Percentiles rank a stretch among this genome's conserved stretches.
Evolutionary conservation across 92 coral and sea anemone species (phyloP).

Genomic region (Epizoanthus illoricatus): DNA sequence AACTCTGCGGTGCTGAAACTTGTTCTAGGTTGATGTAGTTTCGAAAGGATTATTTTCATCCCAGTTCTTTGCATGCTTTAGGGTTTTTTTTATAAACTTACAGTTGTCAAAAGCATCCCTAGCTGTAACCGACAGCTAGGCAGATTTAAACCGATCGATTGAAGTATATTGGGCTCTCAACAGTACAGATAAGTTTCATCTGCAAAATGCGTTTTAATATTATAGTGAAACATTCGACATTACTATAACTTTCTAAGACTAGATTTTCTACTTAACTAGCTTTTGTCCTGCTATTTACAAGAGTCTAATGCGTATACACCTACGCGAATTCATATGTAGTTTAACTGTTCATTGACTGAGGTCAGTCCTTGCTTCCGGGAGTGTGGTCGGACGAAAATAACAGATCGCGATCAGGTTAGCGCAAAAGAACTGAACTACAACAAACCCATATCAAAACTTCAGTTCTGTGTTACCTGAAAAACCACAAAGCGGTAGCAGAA

Average conservation of each 20-base stretch:
- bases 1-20: neutral
- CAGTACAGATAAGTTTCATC: neutral
- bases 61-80: neutral
- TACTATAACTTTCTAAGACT: neutral
- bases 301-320: constrained; percentile 1
- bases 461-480: neutral
- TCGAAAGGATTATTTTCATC: neutral
- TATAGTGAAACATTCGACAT: neutral
- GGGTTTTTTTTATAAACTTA: neutral
- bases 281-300: constrained; percentile 30
- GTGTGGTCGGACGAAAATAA: constrained; percentile 20
- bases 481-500: neutral
- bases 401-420: neutral
- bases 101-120: neutral
- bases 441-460: neutral
- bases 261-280: neutral
- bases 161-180: neutral
- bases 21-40: neutral
- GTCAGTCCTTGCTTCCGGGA: constrained; percentile 28
- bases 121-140: neutral
- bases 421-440: neutral
- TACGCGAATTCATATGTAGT: constrained; percentile 22
- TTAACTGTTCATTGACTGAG: neutral
- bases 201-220: constrained; percentile 15
- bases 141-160: neutral